Base-by-base conservation (phyloP, 1,140 invertebrate species). In the Micrasema longulum region DNA sequence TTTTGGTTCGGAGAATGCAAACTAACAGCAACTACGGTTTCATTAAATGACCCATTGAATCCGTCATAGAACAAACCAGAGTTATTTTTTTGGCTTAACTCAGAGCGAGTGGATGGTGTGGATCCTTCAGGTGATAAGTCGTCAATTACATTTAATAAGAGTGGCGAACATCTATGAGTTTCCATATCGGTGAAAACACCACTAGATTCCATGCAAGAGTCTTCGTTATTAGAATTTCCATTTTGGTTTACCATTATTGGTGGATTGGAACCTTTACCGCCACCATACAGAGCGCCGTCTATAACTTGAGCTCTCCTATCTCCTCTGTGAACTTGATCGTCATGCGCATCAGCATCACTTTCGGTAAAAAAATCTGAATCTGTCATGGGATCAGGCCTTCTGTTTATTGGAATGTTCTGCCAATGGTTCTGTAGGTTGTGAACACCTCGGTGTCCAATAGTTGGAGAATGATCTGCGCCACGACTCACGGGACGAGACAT, bases 341-440 rank as follows among this genome's bases (percentile, higher is more conserved):
- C 92, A 79, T 91, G 88, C 1, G 88, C 89, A 79, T 95, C 93
- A 0, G 92, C 92, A 82, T 95, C 93, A 76, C 91, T 93, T 83
- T 95, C 93, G 5, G 93, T 95, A 78, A 94, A 95, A 79, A 95
- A 95, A 79, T 95, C 93, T 0, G 93, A 95, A 81, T 95, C 93
- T 0, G 93, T 95, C 92, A 95, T 94, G 1, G 92, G 91, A 82
- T 94, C 92, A 67, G 89, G 88, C 35, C 90, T 85, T 75, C 90
- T 77, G 67, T 83, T 78, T 10, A 86, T 83, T 0, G 84, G 83
- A 38, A 85, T 82, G 78, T 86, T 86, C 76, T 85, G 84, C 84
- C 84, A 86, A 66, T 85, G 82, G 80, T 84, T 84, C 78, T 85
- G 83, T 53, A 83, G 79, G 38, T 76, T 81, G 41, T 76, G 80